phyloP scores from a whole-genome alignment of 2,113 vertebrate species.

The Sitta europaea region DNA sequence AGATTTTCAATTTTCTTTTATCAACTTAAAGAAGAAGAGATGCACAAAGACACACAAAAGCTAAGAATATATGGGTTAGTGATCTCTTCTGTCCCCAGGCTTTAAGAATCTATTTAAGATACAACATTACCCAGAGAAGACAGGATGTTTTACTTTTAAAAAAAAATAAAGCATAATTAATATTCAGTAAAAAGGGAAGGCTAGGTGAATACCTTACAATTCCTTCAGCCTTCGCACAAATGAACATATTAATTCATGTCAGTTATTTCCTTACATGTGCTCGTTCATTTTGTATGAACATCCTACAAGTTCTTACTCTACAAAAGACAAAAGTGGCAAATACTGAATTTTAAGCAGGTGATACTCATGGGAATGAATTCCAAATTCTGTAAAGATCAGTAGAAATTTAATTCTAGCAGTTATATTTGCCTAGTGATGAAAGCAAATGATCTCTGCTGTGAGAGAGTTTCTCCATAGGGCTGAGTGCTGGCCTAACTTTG shows the following conservation, averaged over 20 bases:
- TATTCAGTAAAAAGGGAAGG: neutral
- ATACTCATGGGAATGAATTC: neutral
- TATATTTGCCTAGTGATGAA: neutral
- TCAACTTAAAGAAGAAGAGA: neutral
- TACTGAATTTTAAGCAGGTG: neutral
- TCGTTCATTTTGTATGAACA: neutral
- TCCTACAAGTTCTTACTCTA: neutral
- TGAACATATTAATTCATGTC: neutral
- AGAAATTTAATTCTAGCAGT: neutral
- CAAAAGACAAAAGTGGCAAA: neutral
- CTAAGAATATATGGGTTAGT: neutral
- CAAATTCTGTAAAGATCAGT: neutral
- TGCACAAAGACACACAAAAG: neutral
- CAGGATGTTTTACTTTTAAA: neutral
- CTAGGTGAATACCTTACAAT: neutral
- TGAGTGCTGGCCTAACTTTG: neutral
- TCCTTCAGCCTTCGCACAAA: neutral
- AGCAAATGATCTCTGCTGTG: neutral
- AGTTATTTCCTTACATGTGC: accelerated
- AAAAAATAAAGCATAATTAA: neutral
- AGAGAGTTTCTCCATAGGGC: neutral
- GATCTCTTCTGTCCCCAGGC: neutral
- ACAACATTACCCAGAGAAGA: neutral
- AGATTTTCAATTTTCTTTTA: neutral
- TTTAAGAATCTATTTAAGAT: neutral